phyloP scores from a whole-genome alignment of 2,797 vertebrate genomes.

The Paratrypauchen microcephalus region DNA sequence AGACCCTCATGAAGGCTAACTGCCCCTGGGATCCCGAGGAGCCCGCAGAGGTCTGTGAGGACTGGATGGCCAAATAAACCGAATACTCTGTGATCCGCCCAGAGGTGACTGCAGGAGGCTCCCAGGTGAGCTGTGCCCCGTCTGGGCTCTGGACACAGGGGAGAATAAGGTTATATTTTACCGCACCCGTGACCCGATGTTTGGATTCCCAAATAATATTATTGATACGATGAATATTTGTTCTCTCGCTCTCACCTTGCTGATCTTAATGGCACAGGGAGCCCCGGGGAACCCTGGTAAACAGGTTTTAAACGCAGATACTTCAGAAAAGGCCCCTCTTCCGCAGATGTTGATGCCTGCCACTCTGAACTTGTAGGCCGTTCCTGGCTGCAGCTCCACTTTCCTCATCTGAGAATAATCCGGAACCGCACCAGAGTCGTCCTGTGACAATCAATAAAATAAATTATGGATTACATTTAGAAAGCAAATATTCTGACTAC shows the following conservation, averaged over 20 bases:
- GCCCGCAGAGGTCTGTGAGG: constrained; percentile 69
- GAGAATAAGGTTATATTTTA: not conserved
- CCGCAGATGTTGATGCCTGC: constrained; percentile 88
- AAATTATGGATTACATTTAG: not conserved
- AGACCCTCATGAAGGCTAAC: constrained; percentile 91
- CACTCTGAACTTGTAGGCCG: constrained; percentile 89
- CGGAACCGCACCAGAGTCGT: constrained; percentile 77
- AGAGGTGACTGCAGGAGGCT: constrained; percentile 87
- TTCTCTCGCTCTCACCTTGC: constrained; percentile 76
- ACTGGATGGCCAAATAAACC: constrained; percentile 89
- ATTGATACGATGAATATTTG: not conserved
- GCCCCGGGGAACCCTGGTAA: constrained; percentile 91
- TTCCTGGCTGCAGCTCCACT: constrained; percentile 87
- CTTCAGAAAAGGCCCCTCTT: constrained; percentile 85
- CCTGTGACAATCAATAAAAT: constrained; percentile 59
- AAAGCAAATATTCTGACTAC: not conserved
- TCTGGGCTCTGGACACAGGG: constrained; percentile 79
- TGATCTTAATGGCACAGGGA: constrained; percentile 91
- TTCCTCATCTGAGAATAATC: constrained; percentile 86
- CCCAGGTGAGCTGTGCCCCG: constrained; percentile 92
- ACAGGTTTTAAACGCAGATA: constrained; percentile 90
- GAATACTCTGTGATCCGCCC: constrained; percentile 91
- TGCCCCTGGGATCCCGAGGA: constrained; percentile 70
- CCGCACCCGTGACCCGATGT: not conserved
- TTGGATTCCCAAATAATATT: not conserved